Conservation (phyloP, 2,797 vertebrate genomes). For the Pantherophis alleghaniensis region DNA sequence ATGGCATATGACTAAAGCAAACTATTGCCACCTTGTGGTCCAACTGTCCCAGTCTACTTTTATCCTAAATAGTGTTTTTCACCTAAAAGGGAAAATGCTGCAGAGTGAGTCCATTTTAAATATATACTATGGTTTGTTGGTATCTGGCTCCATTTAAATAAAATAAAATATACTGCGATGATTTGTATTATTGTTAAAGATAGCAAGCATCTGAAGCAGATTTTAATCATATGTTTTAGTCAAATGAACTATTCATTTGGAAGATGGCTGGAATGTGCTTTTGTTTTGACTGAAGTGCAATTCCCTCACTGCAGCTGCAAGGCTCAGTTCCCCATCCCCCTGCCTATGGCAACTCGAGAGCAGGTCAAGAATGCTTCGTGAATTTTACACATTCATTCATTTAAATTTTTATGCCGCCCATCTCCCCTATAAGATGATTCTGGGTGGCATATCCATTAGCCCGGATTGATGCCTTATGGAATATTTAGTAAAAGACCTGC, state of each 20-base stretch:
- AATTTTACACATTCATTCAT: background rate
- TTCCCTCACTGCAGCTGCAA: too few relatives aligned
- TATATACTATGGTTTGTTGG: background rate
- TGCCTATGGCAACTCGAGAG: too few relatives aligned
- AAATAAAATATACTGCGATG: background rate
- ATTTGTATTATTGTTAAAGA: background rate
- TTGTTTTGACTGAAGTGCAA: too few relatives aligned
- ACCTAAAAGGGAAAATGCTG: background rate
- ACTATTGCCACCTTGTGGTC: conserved; percentile 56
- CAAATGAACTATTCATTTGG: background rate
- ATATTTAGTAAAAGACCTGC: background rate
- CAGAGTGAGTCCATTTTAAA: background rate
- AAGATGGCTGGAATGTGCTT: too few relatives aligned
- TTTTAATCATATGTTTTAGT: background rate
- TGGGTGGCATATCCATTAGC: background rate
- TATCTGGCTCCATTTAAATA: background rate
- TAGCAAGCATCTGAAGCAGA: background rate
- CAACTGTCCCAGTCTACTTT: background rate
- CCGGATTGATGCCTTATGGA: background rate
- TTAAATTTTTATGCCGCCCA: background rate
- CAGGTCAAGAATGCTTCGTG: too few relatives aligned
- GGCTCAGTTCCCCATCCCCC: too few relatives aligned
- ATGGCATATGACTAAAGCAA: background rate
- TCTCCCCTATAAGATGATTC: background rate
- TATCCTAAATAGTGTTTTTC: background rate